phyloP scores from a whole-genome alignment of 2,888 invertebrate genomes.

The Drosophila maculinotata region DNA sequence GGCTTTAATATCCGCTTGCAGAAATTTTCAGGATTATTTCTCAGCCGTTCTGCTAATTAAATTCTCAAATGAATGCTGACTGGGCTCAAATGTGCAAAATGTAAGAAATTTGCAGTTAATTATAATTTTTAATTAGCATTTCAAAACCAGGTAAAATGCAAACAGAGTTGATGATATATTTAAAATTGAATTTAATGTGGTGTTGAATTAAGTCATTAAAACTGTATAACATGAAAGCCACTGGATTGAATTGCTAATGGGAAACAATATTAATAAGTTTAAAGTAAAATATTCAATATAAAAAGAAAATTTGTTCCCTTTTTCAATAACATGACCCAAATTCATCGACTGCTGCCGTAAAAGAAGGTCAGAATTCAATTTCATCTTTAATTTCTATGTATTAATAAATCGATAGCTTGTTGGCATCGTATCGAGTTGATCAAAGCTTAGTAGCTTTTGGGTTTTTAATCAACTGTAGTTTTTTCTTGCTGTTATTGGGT shows the following conservation, averaged over 20 bases:
- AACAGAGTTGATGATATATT: background rate
- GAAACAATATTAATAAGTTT: background rate
- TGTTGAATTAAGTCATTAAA: background rate
- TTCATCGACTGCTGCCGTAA: background rate
- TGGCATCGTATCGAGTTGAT: slow-evolving; percentile 36
- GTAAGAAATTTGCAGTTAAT: slow-evolving; percentile 7
- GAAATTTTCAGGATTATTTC: slow-evolving; percentile 1
- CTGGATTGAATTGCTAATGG: background rate
- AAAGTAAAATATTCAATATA: background rate
- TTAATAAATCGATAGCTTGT: slow-evolving; percentile 13
- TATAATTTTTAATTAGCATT: slow-evolving; percentile 2
- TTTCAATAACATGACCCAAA: background rate
- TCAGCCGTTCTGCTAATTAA: slow-evolving; percentile 18
- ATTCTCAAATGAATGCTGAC: slow-evolving; percentile 4
- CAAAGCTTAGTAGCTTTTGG: slow-evolving; percentile 44
- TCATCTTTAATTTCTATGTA: slow-evolving; percentile 1
- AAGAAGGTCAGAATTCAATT: slow-evolving; percentile 3
- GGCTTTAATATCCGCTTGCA: slow-evolving; percentile 9
- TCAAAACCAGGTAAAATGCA: background rate
- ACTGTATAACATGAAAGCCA: no score
- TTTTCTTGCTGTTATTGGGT: slow-evolving; percentile 5
- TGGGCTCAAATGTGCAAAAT: background rate
- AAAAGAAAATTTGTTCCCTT: background rate
- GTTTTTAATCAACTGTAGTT: slow-evolving; percentile 41
- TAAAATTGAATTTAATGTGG: background rate